phyloP scores from a whole-genome alignment of 2,888 invertebrate genomes.

The Meghimatium bilineatum region DNA sequence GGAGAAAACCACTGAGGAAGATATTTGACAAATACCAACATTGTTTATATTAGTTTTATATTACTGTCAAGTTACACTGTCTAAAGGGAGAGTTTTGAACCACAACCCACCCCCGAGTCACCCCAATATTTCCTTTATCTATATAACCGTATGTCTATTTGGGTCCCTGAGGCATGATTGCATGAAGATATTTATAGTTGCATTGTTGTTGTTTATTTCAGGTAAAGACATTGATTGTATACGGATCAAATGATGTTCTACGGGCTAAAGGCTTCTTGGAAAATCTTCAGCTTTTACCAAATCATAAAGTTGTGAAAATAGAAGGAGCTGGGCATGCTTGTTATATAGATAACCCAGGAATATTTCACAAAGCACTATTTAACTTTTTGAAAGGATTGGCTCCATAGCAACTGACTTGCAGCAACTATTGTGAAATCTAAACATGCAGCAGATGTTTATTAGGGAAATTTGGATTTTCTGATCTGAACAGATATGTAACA shows the following conservation, averaged over 20 bases:
- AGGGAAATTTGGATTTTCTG: background rate
- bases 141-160: too few relatives aligned
- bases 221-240: slow-evolving; percentile 78
- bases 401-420: background rate
- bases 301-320: slow-evolving; percentile 72
- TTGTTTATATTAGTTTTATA: too few relatives aligned
- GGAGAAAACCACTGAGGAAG: too few relatives aligned
- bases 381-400: slow-evolving; percentile 33
- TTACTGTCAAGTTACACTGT: too few relatives aligned
- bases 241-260: slow-evolving; percentile 77
- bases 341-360: slow-evolving; percentile 35
- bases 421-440: background rate
- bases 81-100: too few relatives aligned
- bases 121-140: too few relatives aligned
- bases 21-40: too few relatives aligned
- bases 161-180: too few relatives aligned
- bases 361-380: slow-evolving; percentile 40
- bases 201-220: slow-evolving; percentile 62
- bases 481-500: background rate
- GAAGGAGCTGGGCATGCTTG: slow-evolving; percentile 70
- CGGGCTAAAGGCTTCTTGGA: slow-evolving; percentile 66
- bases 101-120: too few relatives aligned
- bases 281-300: slow-evolving; percentile 75
- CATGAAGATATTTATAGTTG: background rate
- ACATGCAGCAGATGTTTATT: background rate